Conservation (phyloP, 2,797 vertebrate genomes). For the Amphiprion clarkii region DNA sequence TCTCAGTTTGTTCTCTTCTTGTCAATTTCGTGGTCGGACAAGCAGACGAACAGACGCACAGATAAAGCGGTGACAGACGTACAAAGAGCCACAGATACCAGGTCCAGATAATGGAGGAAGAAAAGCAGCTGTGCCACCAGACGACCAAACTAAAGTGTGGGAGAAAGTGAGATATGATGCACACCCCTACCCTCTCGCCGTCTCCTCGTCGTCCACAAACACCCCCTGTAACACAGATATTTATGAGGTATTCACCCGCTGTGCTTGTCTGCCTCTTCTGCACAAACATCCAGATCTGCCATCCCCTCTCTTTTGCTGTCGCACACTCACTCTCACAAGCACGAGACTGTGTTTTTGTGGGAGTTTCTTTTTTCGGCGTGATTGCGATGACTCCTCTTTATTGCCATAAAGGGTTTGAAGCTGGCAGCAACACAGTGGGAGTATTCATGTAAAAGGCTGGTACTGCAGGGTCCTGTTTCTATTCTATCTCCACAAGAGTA, state of each 20-base stretch:
- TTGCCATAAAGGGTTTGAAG: conserved; percentile 23
- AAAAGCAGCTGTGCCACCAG: conserved; percentile 6
- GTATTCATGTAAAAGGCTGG: conserved; percentile 62
- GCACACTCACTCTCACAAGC: conserved; percentile 1
- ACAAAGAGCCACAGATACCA: conserved; percentile 30
- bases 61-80: conserved; percentile 39
- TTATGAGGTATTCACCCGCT: conserved; percentile 60
- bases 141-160: conserved; percentile 22
- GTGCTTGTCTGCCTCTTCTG: conserved; percentile 51
- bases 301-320: conserved; percentile 18
- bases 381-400: conserved; percentile 56
- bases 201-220: conserved; percentile 24
- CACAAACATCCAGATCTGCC: conserved; percentile 56
- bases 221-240: conserved; percentile 62
- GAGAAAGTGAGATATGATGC: conserved; percentile 1
- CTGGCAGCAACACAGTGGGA: conserved; percentile 49
- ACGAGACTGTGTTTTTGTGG: conserved; percentile 46
- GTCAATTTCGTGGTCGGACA: conserved; percentile 51
- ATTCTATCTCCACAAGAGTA: conserved; percentile 26
- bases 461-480: conserved; percentile 46
- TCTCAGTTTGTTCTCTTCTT: conserved; percentile 43
- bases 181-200: not conserved
- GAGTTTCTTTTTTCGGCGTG: conserved; percentile 42
- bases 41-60: conserved; percentile 45
- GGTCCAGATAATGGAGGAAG: conserved; percentile 36